Base-by-base conservation (phyloP, 2,113 vertebrate genomes). In the Stigmatopora nigra region DNA sequence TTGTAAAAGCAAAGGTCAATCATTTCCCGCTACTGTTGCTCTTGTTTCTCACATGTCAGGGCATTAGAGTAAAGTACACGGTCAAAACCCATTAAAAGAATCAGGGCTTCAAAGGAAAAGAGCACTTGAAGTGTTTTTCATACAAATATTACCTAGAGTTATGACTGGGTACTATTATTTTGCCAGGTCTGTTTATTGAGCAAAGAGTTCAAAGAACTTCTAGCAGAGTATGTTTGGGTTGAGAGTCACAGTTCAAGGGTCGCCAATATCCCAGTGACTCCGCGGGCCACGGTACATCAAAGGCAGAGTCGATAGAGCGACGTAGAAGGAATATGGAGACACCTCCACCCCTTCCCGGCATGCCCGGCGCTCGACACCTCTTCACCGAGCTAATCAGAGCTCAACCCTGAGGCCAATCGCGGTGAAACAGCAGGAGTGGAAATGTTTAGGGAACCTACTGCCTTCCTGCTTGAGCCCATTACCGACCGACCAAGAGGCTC, bases 391-490 rank as follows among this genome's bases (percentile, higher is more conserved):
- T 73, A 67, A 83, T 79, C 72, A 77, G 73, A 48, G 67, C 63
- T 73, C 53, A 69, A 17, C 71, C 84, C 80, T 64, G 46, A 11
- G 81, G 78, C 84, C 68, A 57, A 70, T 48, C 14, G 70, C 78
- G 82, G 76, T 83, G 79, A 86, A 83, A 82, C 78, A 61, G 76
- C 69, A 22, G 82, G 84, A 72, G 62, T 81, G 86, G 82, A 89
- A 89, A 88, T 73, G 69, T 86, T 76, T 44, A 82, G 88, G 89
- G 89, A 91, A 91, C 83, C 73, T 5, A 61, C 88, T 92, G 91
- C 92, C 92, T 92, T 90, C 91, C 90, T 77, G 25, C 65, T 82
- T 62, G 14, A 1, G 65, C 67, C 73, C 72, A 74, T 76, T 63
- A 38, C 68, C 74, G 63, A 38, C 68, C 74, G 63, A 49, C 61